Percentiles rank a stretch among this genome's conserved stretches.
Conservation (phyloP, 2,113 vertebrate species). For the Nesogale talazaci region DNA sequence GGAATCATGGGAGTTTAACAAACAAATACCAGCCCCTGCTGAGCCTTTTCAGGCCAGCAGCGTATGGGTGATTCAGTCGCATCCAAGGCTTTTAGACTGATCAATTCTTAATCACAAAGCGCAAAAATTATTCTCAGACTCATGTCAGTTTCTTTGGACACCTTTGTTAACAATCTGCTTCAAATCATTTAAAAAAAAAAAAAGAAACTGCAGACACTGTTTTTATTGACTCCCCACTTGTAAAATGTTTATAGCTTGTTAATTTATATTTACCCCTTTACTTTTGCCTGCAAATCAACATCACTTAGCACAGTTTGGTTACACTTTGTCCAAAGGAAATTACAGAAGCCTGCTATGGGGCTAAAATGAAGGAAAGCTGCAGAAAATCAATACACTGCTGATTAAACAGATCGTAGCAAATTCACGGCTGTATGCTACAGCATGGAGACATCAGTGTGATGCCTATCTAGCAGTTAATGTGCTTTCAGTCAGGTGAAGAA, state of each 20-base stretch:
- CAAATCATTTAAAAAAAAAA: conserved; percentile 85
- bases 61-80: conserved; percentile 92
- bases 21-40: conserved; percentile 96
- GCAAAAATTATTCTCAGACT: conserved; percentile 91
- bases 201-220: conserved; percentile 89
- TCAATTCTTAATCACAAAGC: conserved; percentile 96
- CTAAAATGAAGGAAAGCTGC: conserved; percentile 92
- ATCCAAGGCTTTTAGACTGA: conserved; percentile 93
- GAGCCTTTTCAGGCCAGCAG: conserved; percentile 91
- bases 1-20: conserved; percentile 98
- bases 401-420: conserved; percentile 96
- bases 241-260: conserved; percentile 94
- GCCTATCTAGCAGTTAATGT: conserved; percentile 89
- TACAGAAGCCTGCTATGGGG: conserved; percentile 91
- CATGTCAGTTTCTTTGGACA: conserved; percentile 90
- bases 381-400: conserved; percentile 94
- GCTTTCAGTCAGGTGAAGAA: conserved; percentile 87
- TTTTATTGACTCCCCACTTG: conserved; percentile 93
- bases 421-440: conserved; percentile 92
- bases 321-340: conserved; percentile 92
- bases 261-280: conserved; percentile 94
- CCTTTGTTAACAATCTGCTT: conserved; percentile 90
- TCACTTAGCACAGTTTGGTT: conserved; percentile 94
- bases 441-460: conserved; percentile 91
- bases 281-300: conserved; percentile 93